phyloP scores from a whole-genome alignment of 2,888 invertebrate species.

The Leuctra nigra region DNA sequence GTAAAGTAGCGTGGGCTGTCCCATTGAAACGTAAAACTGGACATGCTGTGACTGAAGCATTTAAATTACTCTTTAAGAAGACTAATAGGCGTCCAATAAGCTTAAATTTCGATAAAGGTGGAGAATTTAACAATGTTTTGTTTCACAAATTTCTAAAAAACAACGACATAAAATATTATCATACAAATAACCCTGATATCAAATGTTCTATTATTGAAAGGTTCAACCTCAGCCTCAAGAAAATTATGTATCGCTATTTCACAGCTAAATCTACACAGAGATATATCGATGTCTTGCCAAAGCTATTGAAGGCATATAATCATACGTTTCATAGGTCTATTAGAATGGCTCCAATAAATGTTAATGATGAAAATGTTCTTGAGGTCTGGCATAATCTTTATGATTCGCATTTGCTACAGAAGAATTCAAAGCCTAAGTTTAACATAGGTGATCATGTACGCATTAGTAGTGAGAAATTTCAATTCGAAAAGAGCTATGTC shows the following conservation, averaged over 20 bases:
- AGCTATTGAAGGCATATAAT: no score
- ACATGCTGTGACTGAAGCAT: slow-evolving; percentile 7
- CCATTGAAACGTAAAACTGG: slow-evolving; percentile 30
- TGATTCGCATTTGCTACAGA: neutral
- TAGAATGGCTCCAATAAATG: no score
- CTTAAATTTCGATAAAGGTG: neutral
- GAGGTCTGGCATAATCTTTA: slow-evolving; percentile 19
- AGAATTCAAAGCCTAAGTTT: neutral
- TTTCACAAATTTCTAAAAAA: no score
- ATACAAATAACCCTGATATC: slow-evolving; percentile 32
- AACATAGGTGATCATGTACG: slow-evolving; percentile 18
- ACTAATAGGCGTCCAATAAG: neutral
- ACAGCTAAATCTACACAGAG: no score
- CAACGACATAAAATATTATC: slow-evolving; percentile 31
- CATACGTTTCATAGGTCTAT: no score
- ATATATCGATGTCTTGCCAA: no score
- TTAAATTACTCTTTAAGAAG: neutral
- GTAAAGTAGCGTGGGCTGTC: no score
- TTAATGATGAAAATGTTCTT: no score
- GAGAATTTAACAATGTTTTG: neutral
- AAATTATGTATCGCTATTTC: no score
- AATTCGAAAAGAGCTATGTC: slow-evolving; percentile 31
- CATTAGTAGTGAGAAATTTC: no score
- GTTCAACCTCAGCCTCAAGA: slow-evolving; percentile 34
- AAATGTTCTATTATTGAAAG: slow-evolving; percentile 35